phyloP scores from a whole-genome alignment of 2,113 vertebrate species.

The Percina caprodes region DNA sequence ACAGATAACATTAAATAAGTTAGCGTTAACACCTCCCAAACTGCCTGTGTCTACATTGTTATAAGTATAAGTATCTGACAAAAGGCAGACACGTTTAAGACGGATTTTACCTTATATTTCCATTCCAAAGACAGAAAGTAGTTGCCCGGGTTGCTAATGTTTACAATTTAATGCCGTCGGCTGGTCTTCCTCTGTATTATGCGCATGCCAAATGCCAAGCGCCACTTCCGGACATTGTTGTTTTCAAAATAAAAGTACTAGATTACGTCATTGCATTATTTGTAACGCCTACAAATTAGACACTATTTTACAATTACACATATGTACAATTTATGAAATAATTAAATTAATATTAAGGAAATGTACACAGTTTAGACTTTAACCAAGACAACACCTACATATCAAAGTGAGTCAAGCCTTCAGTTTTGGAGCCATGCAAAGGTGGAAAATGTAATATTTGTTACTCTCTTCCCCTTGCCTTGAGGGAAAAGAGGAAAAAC shows the following conservation, averaged over 20 bases:
- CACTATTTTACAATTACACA: neutral
- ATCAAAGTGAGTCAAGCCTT: neutral
- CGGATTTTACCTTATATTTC: slow-evolving; percentile 66
- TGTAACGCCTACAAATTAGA: no score
- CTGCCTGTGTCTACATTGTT: neutral
- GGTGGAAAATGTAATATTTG: no score
- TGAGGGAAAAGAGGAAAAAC: no score
- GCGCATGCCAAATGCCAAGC: slow-evolving; percentile 61
- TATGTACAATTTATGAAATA: neutral
- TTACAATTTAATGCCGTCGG: slow-evolving; percentile 57
- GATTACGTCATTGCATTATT: slow-evolving; percentile 40
- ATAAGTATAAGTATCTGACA: neutral
- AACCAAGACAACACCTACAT: neutral
- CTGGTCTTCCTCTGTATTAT: slow-evolving; percentile 32
- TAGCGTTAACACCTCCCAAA: neutral
- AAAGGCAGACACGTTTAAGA: neutral
- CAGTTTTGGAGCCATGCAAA: no score
- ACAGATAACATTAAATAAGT: slow-evolving; percentile 19
- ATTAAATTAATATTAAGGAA: neutral
- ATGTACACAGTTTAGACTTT: neutral
- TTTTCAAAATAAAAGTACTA: slow-evolving; percentile 65
- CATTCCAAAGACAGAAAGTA: slow-evolving; percentile 55
- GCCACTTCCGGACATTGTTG: slow-evolving; percentile 35
- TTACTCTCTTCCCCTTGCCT: no score
- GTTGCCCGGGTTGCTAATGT: slow-evolving; percentile 48